Evolutionary conservation across 2,797 vertebrate species (phyloP).

Genomic region (Moxostoma hubbsi): DNA sequence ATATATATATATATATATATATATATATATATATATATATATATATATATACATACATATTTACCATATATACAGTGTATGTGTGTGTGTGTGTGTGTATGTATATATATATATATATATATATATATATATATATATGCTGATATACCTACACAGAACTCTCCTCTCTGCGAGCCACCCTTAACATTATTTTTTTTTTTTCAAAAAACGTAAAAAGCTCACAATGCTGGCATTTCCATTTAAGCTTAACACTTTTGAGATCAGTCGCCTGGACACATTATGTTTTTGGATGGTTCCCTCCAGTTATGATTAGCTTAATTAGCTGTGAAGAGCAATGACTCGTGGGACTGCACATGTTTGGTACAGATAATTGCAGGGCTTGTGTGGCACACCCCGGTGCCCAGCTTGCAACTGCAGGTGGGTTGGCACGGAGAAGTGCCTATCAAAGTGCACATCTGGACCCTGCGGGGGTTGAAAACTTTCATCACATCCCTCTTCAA

Average conservation of each 20-base stretch:
- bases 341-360: constrained; percentile 71
- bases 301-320: constrained; percentile 78
- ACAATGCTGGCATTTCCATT: constrained; percentile 60
- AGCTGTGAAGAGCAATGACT: constrained; percentile 77
- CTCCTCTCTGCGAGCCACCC: neutral
- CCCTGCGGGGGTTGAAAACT: constrained; percentile 66
- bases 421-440: constrained; percentile 69
- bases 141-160: no score
- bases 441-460: constrained; percentile 74
- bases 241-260: constrained; percentile 61
- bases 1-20: no score
- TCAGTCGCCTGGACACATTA: constrained; percentile 65
- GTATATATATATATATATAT: no score
- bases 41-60: no score
- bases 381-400: constrained; percentile 66
- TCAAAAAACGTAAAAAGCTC: constrained; percentile 44
- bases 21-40: no score
- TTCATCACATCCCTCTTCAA: constrained; percentile 70
- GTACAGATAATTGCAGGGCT: constrained; percentile 76
- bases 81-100: no score
- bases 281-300: constrained; percentile 70
- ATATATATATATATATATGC: no score
- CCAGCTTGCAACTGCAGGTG: constrained; percentile 70
- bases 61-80: no score
- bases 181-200: constrained; percentile 44